A percentile compares a stretch with the other conserved stretches of the same genome.
phyloP scores from a whole-genome alignment of 2,888 invertebrate genomes.

The Sylvicola cinctus region DNA sequence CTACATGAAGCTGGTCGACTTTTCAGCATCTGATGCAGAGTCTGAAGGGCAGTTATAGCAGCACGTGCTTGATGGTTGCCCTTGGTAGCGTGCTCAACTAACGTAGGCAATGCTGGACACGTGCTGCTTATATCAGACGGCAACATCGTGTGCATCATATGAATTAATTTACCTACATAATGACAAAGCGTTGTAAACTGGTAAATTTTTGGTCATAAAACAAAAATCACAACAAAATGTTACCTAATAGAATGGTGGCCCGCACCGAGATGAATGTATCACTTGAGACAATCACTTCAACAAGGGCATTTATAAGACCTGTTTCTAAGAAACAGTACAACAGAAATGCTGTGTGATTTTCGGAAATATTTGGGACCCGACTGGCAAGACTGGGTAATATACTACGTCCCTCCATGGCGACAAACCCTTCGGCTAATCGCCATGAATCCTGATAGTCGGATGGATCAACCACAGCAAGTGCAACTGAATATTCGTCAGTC shows the following conservation, averaged over 20 bases:
- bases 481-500: slow-evolving; percentile 82
- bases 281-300: slow-evolving; percentile 77
- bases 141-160: slow-evolving; percentile 65
- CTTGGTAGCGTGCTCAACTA: slow-evolving; percentile 58
- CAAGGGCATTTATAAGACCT: slow-evolving; percentile 70
- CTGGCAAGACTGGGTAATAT: slow-evolving; percentile 72
- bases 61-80: slow-evolving; percentile 64
- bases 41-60: slow-evolving; percentile 59
- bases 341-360: slow-evolving; percentile 75
- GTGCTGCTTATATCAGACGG: slow-evolving; percentile 72
- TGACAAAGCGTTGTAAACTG: slow-evolving; percentile 3
- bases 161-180: slow-evolving; percentile 52
- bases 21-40: slow-evolving; percentile 61
- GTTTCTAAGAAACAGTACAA: slow-evolving; percentile 75
- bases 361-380: slow-evolving; percentile 71
- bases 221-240: too few species aligned
- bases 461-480: slow-evolving; percentile 74
- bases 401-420: slow-evolving; percentile 76
- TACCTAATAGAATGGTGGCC: slow-evolving; percentile 71
- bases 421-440: slow-evolving; percentile 81
- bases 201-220: too few species aligned
- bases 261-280: slow-evolving; percentile 80
- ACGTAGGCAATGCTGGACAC: slow-evolving; percentile 62
- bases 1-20: slow-evolving; percentile 64
- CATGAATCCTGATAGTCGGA: slow-evolving; percentile 67